Evolutionary conservation across 1,140 invertebrate genomes (phyloP), one percentile per base, ranked within the genome.

Genomic region (Drosophila pseudoananassae): DNA sequence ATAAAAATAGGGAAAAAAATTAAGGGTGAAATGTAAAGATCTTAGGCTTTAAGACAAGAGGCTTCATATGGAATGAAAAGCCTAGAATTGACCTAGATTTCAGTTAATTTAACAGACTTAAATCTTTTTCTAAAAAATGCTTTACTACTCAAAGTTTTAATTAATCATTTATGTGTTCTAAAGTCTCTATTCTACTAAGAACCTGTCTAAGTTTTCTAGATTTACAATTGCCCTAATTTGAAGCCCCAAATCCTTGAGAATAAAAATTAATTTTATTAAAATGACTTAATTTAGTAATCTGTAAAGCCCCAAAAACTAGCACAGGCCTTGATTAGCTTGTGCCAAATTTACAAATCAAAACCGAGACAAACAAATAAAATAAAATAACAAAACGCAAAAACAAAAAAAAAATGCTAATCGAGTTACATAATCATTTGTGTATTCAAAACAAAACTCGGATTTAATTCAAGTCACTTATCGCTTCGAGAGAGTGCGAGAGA

Each of bases 401-500:
- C 50, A 36, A 36, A 36, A 36, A n/a, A 36, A 12, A 36, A 36
- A 36, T 55, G 63, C 52, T 49, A 68, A 70, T 54, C 40, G 50
- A 61, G 43, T 76, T 76, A 76, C 60, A 76, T 70, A 72, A 76
- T 40, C 17, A 5, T 27, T 20, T 63, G 14, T 49, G 12, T 38
- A 36, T 36, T 65, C 71, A 76, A 78, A 78, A 78, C 52, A 74
- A 79, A 54, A 51, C 38, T 56, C 33, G 17, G 56, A 57, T 15
- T 63, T 57, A 14, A 74, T 49, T 68, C 12, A 76, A 72, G 73
- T 78, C 64, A 82, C 65, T 57, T 77, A 78, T 49, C 15, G 78
- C 72, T 76, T 73, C 10, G 33, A n/a, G 10, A 79, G 84, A 58
- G 45, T 20, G 38, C 14, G 4, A 15, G 38, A 63, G 23, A 69